These are phyloP conservation scores for Formica aserva DNA, from an alignment of 2,888 invertebrate genomes.

Conservation along the genomic window DNA sequence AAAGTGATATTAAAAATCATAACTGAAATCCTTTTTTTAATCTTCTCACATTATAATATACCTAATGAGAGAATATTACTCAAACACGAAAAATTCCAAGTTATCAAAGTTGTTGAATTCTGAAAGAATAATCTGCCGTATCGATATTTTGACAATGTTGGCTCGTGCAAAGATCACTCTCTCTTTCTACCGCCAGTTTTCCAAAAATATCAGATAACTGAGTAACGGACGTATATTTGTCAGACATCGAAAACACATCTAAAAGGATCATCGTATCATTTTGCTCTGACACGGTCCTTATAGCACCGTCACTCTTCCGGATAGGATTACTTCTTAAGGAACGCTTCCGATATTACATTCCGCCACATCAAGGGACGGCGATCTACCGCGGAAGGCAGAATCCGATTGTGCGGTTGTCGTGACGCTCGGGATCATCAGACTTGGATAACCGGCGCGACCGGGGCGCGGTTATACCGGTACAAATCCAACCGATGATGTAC, in stretches of 20 bases:
- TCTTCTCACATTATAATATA: background rate
- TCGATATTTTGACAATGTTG: background rate
- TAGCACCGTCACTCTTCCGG: background rate
- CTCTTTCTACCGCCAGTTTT: background rate
- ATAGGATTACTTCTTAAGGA: constrained; percentile 1
- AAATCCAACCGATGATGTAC: constrained; percentile 80
- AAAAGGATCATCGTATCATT: background rate
- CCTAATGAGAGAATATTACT: background rate
- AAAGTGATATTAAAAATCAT: background rate
- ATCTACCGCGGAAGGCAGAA: constrained; percentile 40
- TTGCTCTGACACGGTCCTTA: background rate
- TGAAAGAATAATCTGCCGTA: background rate
- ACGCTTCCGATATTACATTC: constrained; percentile 12
- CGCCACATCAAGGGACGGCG: constrained; percentile 3
- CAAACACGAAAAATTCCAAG: background rate
- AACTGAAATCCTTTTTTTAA: background rate
- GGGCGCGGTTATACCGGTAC: constrained; percentile 51
- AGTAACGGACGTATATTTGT: background rate
- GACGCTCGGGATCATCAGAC: constrained; percentile 66
- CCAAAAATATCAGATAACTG: background rate
- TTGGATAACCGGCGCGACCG: constrained; percentile 66
- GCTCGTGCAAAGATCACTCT: background rate
- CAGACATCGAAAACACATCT: constrained; percentile 1
- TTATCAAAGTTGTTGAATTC: background rate
- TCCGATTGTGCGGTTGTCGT: constrained; percentile 56